Evolutionary conservation across 1,140 invertebrate species (phyloP).

Genomic region (Cherax quadricarinatus): DNA sequence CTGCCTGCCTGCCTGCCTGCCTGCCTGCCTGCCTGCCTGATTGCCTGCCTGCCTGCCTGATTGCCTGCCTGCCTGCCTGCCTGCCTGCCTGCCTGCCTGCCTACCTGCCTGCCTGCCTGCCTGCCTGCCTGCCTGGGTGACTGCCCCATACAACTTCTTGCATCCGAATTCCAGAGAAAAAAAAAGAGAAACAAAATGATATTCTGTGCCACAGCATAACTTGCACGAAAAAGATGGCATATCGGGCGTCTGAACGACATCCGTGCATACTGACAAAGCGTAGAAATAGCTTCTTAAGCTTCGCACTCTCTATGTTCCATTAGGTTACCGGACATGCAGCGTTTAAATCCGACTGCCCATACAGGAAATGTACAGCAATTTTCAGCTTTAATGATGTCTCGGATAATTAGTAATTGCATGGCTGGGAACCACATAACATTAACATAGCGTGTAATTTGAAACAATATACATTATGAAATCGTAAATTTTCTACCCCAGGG

Average conservation of each 20-base stretch:
- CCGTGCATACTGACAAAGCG: not conserved
- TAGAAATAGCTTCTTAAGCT: not conserved
- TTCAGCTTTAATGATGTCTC: constrained; percentile 33
- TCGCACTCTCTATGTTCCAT: not conserved
- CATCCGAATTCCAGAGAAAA: too few relatives aligned
- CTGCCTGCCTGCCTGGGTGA: too few relatives aligned
- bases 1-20: too few relatives aligned
- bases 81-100: too few relatives aligned
- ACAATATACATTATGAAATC: constrained; percentile 52
- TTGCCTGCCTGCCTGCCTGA: too few relatives aligned
- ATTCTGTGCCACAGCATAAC: too few relatives aligned
- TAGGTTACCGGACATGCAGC: not conserved
- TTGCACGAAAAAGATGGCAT: not conserved
- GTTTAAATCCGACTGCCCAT: constrained; percentile 8
- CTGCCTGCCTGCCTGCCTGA: too few relatives aligned
- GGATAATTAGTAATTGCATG: constrained; percentile 43
- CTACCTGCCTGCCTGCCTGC: too few relatives aligned
- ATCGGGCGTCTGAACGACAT: constrained; percentile 1
- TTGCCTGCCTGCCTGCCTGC: too few relatives aligned
- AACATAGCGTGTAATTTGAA: constrained; percentile 41
- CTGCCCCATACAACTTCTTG: too few relatives aligned
- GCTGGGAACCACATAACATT: constrained; percentile 25
- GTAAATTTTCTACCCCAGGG: constrained; percentile 13
- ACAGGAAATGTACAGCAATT: constrained; percentile 43
- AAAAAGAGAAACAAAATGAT: too few relatives aligned